These are phyloP conservation scores for Gallinago paraguaiae DNA, from an alignment of 2,113 vertebrate genomes.

Conservation along the genomic window DNA sequence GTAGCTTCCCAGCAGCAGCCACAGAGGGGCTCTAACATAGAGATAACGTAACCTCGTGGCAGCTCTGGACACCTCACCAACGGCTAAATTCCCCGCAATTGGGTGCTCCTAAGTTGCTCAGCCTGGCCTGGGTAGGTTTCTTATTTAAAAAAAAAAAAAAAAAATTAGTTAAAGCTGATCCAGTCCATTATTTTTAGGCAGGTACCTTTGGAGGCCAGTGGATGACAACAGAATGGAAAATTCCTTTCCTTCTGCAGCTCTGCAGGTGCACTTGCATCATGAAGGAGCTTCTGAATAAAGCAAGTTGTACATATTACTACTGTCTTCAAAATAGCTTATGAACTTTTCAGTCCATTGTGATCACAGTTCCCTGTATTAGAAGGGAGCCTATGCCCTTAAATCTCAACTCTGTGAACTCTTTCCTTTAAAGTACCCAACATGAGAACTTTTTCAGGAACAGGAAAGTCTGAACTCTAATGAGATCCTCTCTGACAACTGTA, in stretches of 20 bases:
- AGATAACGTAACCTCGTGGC: not conserved
- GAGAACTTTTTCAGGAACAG: conserved; percentile 64
- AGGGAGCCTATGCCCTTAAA: conserved; percentile 58
- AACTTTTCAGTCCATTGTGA: conserved; percentile 62
- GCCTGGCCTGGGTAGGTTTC: not conserved
- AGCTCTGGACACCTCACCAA: not conserved
- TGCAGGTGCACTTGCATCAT: conserved; percentile 53
- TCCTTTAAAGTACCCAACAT: conserved; percentile 53
- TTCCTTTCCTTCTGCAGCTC: conserved; percentile 48
- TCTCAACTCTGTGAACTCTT: conserved; percentile 63
- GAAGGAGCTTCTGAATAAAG: conserved; percentile 58
- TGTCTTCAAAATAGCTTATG: conserved; percentile 62
- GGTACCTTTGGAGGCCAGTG: not conserved
- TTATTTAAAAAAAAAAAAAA: not conserved
- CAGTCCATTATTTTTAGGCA: conserved; percentile 18
- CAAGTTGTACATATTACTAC: conserved; percentile 57
- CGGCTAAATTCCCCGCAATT: not conserved
- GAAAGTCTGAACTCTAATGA: conserved; percentile 61
- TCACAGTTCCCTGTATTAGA: conserved; percentile 55
- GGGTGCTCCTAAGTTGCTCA: not conserved
- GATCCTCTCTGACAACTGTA: conserved; percentile 59
- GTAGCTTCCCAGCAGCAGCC: not conserved
- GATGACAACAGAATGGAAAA: conserved; percentile 49
- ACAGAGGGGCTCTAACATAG: not conserved
- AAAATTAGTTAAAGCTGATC: not conserved